These are phyloP conservation scores for Acronicta psi DNA, from an alignment of 2,888 invertebrate species.

Conservation along the genomic window DNA sequence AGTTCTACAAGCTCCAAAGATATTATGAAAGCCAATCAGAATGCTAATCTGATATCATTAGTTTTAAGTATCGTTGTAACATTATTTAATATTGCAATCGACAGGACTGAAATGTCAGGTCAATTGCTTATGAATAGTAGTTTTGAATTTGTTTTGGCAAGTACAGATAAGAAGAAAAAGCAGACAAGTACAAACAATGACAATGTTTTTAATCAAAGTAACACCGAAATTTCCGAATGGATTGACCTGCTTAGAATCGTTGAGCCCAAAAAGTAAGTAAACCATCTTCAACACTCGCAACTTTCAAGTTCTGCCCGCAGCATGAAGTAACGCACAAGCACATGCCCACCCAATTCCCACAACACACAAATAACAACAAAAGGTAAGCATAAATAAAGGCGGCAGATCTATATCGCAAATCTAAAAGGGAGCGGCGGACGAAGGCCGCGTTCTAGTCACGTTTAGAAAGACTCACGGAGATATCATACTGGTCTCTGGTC, in stretches of 20 bases:
- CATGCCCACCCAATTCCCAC: constrained; percentile 56
- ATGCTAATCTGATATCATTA: constrained; percentile 19
- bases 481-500: constrained; percentile 51
- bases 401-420: constrained; percentile 76
- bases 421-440: constrained; percentile 81
- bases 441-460: constrained; percentile 83
- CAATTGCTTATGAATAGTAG: neutral
- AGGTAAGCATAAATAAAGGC: constrained; percentile 63
- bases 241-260: neutral
- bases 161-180: neutral
- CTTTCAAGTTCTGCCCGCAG: constrained; percentile 1
- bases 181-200: too few species aligned
- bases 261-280: neutral
- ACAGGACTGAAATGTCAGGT: constrained; percentile 32
- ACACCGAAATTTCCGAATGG: too few species aligned
- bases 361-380: constrained; percentile 65
- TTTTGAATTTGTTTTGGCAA: neutral
- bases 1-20: constrained; percentile 7
- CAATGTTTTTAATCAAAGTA: too few species aligned
- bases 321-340: constrained; percentile 22
- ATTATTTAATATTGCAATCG: constrained; percentile 32
- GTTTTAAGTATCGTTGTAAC: constrained; percentile 32
- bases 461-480: constrained; percentile 75
- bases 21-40: constrained; percentile 23
- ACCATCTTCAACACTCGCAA: neutral